These are phyloP conservation scores for Caenorhabditis sinica DNA, from an alignment of 2,888 invertebrate genomes.

Conservation along the genomic window DNA sequence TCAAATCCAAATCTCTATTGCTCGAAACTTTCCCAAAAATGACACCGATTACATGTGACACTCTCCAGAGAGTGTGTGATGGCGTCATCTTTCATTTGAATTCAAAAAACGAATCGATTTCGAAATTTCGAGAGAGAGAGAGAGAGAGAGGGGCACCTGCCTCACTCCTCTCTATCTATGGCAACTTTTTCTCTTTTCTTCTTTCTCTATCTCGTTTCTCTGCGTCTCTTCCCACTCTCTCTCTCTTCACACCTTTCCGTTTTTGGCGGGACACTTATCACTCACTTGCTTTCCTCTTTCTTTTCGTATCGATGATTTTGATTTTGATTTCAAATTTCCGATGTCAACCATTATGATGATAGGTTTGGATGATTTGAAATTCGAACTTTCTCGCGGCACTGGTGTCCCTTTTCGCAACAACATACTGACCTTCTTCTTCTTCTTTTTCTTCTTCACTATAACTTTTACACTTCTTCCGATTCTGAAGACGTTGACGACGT, in stretches of 20 bases:
- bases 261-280: neutral
- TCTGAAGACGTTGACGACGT: neutral
- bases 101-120: neutral
- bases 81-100: conserved; percentile 36
- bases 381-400: neutral
- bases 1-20: too few species aligned
- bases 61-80: too few species aligned
- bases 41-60: conserved; percentile 14
- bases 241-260: conserved; percentile 8
- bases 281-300: neutral
- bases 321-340: neutral
- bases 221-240: neutral
- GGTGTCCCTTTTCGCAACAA: neutral
- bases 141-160: neutral
- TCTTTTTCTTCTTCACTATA: too few species aligned
- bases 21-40: conserved; percentile 14
- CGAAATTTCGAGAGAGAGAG: neutral
- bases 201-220: conserved; percentile 12
- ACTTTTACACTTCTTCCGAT: neutral
- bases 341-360: too few species aligned
- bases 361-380: neutral
- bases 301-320: neutral
- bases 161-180: conserved; percentile 5
- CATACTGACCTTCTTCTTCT: neutral
- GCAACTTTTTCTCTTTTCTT: neutral